Evolutionary conservation across 1,140 invertebrate species (phyloP).

Genomic region (Eupeodes corollae): DNA sequence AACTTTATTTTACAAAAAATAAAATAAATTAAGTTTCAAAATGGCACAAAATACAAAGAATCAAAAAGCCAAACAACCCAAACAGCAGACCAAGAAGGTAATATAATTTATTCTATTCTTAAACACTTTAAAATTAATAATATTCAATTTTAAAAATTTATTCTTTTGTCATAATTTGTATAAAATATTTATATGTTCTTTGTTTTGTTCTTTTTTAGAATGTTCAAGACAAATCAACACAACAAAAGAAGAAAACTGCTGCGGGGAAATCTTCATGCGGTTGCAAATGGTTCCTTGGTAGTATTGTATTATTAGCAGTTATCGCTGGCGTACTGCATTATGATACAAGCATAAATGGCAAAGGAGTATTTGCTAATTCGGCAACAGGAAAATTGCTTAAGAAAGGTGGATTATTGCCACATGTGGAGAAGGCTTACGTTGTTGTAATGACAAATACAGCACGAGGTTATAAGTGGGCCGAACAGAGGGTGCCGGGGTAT

Average conservation of each 20-base stretch:
- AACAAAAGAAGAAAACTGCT: slow-evolving; percentile 32
- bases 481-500: slow-evolving; percentile 54
- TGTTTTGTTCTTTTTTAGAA: slow-evolving; percentile 9
- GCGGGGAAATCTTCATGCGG: slow-evolving; percentile 30
- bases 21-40: background rate
- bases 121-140: no score
- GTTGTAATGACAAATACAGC: slow-evolving; percentile 43
- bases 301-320: slow-evolving; percentile 39
- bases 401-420: slow-evolving; percentile 46
- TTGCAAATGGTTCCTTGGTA: slow-evolving; percentile 46
- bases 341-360: slow-evolving; percentile 32
- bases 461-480: slow-evolving; percentile 48
- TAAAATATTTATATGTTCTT: background rate
- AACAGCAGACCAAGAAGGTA: slow-evolving; percentile 33
- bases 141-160: no score
- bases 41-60: slow-evolving; percentile 35
- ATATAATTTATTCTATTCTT: slow-evolving; percentile 1
- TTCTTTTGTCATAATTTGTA: background rate
- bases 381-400: slow-evolving; percentile 44
- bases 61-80: slow-evolving; percentile 34
- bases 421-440: slow-evolving; percentile 48
- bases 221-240: slow-evolving; percentile 25
- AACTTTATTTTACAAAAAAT: background rate
- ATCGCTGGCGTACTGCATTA: slow-evolving; percentile 38
- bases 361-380: slow-evolving; percentile 32